These are phyloP conservation scores for Lagothrix lagotricha DNA, from an alignment of 2,797 vertebrate species.

Conservation along the genomic window DNA sequence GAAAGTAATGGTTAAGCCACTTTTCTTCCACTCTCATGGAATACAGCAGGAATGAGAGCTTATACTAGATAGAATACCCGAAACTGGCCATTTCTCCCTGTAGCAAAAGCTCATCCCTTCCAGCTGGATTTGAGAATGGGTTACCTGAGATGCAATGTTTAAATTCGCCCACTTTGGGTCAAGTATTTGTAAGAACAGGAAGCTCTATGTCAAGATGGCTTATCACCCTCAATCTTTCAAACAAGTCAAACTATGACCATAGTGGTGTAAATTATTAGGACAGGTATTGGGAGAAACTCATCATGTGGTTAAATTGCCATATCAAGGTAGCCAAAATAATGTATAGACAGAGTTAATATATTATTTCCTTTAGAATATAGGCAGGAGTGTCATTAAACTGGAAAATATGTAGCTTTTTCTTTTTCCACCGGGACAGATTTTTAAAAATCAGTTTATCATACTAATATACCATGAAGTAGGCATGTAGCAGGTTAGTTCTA, in stretches of 20 bases:
- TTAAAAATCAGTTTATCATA: neutral
- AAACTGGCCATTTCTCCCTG: neutral
- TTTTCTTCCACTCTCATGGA: neutral
- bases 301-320: neutral
- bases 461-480: neutral
- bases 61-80: neutral
- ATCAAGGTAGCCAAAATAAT: neutral
- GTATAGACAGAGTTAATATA: neutral
- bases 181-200: neutral
- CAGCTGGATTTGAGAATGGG: neutral
- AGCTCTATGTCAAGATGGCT: neutral
- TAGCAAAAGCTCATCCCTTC: neutral
- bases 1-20: neutral
- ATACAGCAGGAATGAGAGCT: neutral
- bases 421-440: neutral
- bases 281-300: neutral
- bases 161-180: neutral
- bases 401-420: neutral
- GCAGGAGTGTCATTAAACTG: neutral
- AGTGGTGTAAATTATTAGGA: neutral
- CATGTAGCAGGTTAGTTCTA: neutral
- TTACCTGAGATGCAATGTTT: neutral
- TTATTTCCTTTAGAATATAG: neutral
- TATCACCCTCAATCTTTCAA: neutral
- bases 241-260: neutral